Evolutionary conservation across 2,113 vertebrate species (phyloP).

Genomic region (Rhabdornis inornatus): DNA sequence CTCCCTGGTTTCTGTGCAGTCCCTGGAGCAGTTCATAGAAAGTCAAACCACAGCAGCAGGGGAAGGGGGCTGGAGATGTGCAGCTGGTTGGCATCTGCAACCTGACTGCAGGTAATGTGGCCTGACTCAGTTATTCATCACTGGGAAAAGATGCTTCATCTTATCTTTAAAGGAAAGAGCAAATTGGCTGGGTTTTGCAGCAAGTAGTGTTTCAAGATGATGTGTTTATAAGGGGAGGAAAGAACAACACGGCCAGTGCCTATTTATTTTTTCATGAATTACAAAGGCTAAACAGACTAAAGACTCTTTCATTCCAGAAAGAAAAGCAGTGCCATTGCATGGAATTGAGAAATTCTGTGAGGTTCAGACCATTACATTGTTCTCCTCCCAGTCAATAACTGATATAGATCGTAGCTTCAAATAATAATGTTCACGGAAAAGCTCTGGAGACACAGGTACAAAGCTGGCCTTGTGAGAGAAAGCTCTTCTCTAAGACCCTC

Average conservation of each 20-base stretch:
- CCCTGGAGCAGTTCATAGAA: neutral
- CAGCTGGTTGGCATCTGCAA: neutral
- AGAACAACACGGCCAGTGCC: neutral
- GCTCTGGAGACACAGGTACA: neutral
- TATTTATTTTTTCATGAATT: slow-evolving; percentile 30
- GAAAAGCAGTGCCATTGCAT: neutral
- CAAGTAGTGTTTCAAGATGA: neutral
- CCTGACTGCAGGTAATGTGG: neutral
- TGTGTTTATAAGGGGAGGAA: slow-evolving; percentile 32
- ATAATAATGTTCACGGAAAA: neutral
- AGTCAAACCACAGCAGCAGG: neutral
- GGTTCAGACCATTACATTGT: neutral
- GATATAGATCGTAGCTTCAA: neutral
- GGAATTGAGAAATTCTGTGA: neutral
- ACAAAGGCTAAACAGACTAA: neutral
- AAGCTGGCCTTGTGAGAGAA: neutral
- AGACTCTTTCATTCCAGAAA: neutral
- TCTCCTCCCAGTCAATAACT: neutral
- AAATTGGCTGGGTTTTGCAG: slow-evolving; percentile 6
- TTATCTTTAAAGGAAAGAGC: neutral
- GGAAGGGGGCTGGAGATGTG: neutral
- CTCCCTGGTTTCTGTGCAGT: neutral
- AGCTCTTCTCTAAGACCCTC: neutral
- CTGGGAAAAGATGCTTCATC: neutral
- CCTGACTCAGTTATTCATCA: neutral